Evolutionary conservation across 1,140 invertebrate genomes (phyloP).

Genomic region (Ceratitis capitata): DNA sequence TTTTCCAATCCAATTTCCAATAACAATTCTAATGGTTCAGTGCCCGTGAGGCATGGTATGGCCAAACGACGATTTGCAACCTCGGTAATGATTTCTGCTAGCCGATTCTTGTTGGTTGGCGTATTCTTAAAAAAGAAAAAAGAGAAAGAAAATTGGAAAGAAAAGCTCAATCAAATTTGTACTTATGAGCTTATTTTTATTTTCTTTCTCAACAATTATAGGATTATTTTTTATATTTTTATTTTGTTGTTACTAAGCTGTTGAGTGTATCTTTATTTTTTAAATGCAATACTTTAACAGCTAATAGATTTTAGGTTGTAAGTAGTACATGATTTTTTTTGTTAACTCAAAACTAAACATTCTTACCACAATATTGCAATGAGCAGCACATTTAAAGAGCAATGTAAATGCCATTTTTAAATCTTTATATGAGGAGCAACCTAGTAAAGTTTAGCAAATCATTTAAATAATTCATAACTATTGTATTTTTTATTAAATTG

Average conservation of each 20-base stretch:
- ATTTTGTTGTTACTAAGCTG: no score
- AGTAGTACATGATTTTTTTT: not conserved
- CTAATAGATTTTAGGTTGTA: not conserved
- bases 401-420: slow-evolving; percentile 57
- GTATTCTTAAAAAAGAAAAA: slow-evolving; percentile 51
- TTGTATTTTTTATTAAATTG: not conserved
- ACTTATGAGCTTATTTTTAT: not conserved
- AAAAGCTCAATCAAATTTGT: not conserved
- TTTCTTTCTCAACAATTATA: not conserved
- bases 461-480: not conserved
- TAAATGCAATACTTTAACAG: no score
- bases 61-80: slow-evolving; percentile 58
- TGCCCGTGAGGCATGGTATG: slow-evolving; percentile 59
- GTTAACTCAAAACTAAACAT: no score
- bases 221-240: not conserved
- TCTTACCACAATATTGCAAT: slow-evolving; percentile 61
- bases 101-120: slow-evolving; percentile 61
- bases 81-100: slow-evolving; percentile 62
- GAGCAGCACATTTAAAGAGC: slow-evolving; percentile 60
- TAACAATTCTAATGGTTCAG: slow-evolving; percentile 60
- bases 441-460: not conserved
- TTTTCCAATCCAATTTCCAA: slow-evolving; percentile 64
- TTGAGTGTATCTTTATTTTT: no score
- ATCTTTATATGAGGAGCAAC: slow-evolving; percentile 58
- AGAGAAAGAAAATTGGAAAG: not conserved